Evolutionary conservation across 2,888 invertebrate species (phyloP).

Genomic region (Sclerodermus sp.): DNA sequence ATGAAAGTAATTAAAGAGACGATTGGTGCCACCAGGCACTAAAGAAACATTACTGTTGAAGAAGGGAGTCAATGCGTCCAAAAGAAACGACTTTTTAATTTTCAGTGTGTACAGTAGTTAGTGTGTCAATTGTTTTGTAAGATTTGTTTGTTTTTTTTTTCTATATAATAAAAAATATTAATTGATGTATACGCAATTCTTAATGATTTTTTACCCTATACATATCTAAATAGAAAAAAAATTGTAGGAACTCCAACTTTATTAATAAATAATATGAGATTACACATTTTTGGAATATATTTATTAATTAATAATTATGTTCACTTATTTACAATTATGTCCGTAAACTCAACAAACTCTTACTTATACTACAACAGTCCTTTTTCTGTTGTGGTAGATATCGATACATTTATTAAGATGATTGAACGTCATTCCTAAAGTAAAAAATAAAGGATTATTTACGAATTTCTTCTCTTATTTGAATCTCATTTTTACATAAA

Average conservation of each 20-base stretch:
- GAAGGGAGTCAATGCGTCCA: too few relatives aligned
- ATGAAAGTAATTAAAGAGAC: too few relatives aligned
- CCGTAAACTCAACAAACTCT: constrained; percentile 34
- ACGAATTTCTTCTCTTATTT: too few relatives aligned
- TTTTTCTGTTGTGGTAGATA: background rate
- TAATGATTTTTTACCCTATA: too few relatives aligned
- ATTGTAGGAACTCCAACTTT: background rate
- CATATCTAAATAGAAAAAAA: too few relatives aligned
- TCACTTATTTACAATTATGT: constrained; percentile 42
- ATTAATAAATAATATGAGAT: constrained; percentile 4
- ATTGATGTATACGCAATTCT: constrained; percentile 24
- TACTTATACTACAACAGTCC: constrained; percentile 5
- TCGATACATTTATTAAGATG: background rate
- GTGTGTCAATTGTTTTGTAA: constrained; percentile 44
- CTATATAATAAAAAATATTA: constrained; percentile 41
- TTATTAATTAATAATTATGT: constrained; percentile 39
- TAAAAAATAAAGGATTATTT: background rate
- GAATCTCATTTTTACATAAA: too few relatives aligned
- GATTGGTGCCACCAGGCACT: too few relatives aligned
- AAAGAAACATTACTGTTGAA: too few relatives aligned
- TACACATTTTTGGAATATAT: constrained; percentile 7
- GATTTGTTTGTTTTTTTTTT: constrained; percentile 45
- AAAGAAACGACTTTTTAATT: background rate
- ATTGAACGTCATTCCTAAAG: background rate
- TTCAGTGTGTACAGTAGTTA: constrained; percentile 39